Evolutionary conservation across 2,113 vertebrate species (phyloP).

Genomic region (Phrynosoma blainvillii): DNA sequence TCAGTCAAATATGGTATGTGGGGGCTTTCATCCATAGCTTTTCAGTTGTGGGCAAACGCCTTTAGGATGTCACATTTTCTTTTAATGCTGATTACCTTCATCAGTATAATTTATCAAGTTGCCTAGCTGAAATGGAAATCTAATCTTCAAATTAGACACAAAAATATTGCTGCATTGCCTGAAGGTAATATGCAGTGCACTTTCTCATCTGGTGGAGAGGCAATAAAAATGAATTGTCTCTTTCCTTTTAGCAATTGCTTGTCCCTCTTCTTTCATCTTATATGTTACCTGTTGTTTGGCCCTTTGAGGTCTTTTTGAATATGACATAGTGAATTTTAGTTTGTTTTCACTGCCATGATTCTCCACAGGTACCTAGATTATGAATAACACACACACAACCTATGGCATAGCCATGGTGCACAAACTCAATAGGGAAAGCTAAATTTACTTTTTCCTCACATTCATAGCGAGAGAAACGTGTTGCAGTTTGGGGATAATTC

Average conservation of each 20-base stretch:
- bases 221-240: slow-evolving; percentile 1
- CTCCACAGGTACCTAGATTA: background rate
- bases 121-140: slow-evolving; percentile 57
- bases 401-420: background rate
- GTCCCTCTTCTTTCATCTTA: background rate
- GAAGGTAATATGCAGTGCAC: background rate
- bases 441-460: background rate
- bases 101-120: slow-evolving; percentile 64
- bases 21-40: slow-evolving; percentile 15
- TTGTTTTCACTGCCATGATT: background rate
- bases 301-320: background rate
- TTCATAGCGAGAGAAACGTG: background rate
- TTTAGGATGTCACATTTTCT: slow-evolving; percentile 32
- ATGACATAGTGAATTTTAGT: background rate
- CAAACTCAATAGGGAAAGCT: background rate
- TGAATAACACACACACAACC: accelerated
- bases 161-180: background rate
- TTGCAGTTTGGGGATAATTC: background rate
- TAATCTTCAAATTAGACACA: background rate
- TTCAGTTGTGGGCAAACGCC: slow-evolving; percentile 1
- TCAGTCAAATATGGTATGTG: background rate
- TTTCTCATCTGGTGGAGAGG: slow-evolving; percentile 5
- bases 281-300: background rate
- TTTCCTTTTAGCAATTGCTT: background rate
- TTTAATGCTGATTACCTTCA: slow-evolving; percentile 63